Evolutionary conservation across 2,888 invertebrate genomes (phyloP).

Genomic region (Steinernema scapterisci): DNA sequence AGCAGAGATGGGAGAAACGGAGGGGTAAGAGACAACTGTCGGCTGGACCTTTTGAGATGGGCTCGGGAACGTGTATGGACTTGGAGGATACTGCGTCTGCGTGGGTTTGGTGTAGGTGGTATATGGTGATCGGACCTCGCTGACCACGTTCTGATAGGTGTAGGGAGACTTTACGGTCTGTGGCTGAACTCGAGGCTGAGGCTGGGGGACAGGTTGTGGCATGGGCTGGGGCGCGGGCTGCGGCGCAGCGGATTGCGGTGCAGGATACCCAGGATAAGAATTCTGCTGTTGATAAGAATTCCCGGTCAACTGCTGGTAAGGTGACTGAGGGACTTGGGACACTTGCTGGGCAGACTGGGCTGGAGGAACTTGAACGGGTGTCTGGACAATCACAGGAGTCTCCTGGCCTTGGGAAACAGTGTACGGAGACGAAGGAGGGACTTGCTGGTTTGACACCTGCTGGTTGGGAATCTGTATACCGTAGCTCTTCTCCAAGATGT

Average conservation of each 20-base stretch:
- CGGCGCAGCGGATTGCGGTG: background rate
- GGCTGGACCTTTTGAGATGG: constrained; percentile 3
- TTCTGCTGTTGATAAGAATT: constrained; percentile 17
- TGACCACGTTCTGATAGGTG: background rate
- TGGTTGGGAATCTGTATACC: constrained; percentile 50
- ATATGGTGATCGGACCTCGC: background rate
- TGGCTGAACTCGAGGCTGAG: background rate
- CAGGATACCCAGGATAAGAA: constrained; percentile 2
- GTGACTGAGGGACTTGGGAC: constrained; percentile 28
- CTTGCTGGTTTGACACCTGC: constrained; percentile 42
- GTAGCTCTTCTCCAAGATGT: constrained; percentile 55
- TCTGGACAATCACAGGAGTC: too few relatives aligned
- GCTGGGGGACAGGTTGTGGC: background rate
- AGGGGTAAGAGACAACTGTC: background rate
- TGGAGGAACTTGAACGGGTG: too few relatives aligned
- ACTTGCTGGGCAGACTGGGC: constrained; percentile 34
- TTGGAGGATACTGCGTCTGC: background rate
- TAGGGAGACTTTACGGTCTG: background rate
- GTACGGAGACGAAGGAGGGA: constrained; percentile 20
- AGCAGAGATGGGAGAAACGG: background rate
- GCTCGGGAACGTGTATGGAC: background rate
- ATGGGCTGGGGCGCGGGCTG: constrained; percentile 7
- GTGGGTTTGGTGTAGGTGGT: background rate
- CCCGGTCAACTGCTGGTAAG: constrained; percentile 17
- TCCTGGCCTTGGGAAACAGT: constrained; percentile 33